phyloP scores from a whole-genome alignment of 2,797 vertebrate species.

The Microchirus variegatus region DNA sequence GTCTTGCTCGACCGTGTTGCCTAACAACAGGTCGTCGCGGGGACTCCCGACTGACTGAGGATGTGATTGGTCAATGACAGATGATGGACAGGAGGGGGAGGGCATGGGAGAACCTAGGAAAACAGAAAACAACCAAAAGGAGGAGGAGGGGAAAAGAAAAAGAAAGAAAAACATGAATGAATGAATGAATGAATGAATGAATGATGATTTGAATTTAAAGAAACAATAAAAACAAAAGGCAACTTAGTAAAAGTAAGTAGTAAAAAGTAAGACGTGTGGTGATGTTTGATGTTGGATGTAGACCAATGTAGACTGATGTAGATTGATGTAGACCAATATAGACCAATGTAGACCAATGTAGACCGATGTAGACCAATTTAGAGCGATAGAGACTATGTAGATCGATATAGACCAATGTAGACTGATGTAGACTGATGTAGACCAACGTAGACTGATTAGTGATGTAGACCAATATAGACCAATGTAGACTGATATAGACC shows the following conservation, averaged over 20 bases:
- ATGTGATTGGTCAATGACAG: constrained; percentile 77
- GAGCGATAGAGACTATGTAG: no score
- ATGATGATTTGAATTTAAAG: constrained; percentile 31
- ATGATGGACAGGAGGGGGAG: constrained; percentile 73
- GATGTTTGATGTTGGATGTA: no score
- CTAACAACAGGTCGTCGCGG: constrained; percentile 68
- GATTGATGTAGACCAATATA: no score
- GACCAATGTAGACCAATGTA: no score
- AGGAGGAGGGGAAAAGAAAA: constrained; percentile 24
- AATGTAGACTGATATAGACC: no score
- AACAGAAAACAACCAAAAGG: constrained; percentile 47
- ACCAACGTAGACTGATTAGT: no score
- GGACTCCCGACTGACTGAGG: constrained; percentile 61
- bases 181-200: no score
- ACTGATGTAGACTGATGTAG: no score
- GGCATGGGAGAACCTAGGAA: constrained; percentile 76
- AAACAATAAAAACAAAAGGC: constrained; percentile 30
- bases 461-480: no score
- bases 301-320: no score
- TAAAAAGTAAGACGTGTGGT: constrained; percentile 3
- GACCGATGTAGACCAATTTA: no score
- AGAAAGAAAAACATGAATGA: constrained; percentile 9
- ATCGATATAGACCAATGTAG: no score
- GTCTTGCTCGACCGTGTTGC: constrained; percentile 50
- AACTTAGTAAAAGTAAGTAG: constrained; percentile 24